Conservation (phyloP, 2,797 vertebrate genomes). For the Lithobates sylvaticus region DNA sequence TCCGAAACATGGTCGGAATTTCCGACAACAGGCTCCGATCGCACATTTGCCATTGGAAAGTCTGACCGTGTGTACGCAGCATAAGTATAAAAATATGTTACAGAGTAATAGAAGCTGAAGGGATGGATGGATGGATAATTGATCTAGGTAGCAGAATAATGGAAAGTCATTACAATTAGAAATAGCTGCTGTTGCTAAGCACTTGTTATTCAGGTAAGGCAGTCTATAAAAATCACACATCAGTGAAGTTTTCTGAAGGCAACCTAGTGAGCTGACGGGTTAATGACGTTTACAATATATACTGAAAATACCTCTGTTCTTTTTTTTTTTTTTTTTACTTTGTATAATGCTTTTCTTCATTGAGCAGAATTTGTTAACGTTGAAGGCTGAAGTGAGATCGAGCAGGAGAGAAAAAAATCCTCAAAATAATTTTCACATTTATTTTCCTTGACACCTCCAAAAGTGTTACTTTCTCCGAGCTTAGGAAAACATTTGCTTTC, state of each 20-base stretch:
- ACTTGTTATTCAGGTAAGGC: neutral
- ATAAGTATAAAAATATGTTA: too few species aligned
- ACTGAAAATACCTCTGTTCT: too few species aligned
- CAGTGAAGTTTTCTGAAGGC: neutral
- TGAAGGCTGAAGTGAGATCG: neutral
- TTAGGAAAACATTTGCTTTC: neutral
- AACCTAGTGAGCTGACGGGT: neutral
- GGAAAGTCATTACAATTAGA: too few species aligned
- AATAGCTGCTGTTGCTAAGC: slow-evolving; percentile 26
- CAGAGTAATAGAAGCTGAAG: too few species aligned
- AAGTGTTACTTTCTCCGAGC: slow-evolving; percentile 6
- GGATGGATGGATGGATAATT: too few species aligned
- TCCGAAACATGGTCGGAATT: too few species aligned
- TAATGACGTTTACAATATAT: neutral
- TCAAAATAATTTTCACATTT: neutral
- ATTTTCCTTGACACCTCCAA: neutral
- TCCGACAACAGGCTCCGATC: too few species aligned
- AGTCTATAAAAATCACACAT: slow-evolving; percentile 24
- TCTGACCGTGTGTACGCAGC: too few species aligned
- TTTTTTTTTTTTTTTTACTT: neutral
- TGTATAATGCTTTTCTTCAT: neutral
- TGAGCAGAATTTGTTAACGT: neutral
- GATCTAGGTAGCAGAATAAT: too few species aligned
- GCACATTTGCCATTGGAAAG: too few species aligned
- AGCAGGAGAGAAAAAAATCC: neutral